Evolutionary conservation across 2,113 vertebrate species (phyloP).

Genomic region (Meles meles): DNA sequence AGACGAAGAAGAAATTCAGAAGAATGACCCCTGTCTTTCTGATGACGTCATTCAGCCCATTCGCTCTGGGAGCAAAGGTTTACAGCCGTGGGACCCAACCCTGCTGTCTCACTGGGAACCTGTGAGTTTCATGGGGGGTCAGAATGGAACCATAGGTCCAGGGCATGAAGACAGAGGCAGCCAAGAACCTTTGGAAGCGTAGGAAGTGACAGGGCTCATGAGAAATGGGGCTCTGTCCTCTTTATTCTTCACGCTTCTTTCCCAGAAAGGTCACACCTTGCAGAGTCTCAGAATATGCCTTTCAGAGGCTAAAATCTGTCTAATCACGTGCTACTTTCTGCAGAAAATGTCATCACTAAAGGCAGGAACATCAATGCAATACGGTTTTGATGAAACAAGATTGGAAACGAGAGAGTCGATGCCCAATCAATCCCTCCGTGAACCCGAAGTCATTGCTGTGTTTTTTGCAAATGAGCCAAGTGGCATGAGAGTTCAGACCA

Average conservation of each 20-base stretch:
- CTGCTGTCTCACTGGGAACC: background rate
- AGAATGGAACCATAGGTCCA: background rate
- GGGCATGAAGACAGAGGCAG: accelerated
- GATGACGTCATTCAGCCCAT: background rate
- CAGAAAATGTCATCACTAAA: background rate
- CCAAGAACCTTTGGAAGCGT: background rate
- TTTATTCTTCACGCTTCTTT: background rate
- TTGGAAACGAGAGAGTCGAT: background rate
- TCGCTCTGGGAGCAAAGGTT: background rate
- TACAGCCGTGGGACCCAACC: accelerated
- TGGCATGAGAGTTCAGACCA: background rate
- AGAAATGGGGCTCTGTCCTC: background rate
- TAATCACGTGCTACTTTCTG: background rate
- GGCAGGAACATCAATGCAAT: background rate
- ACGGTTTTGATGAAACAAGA: background rate
- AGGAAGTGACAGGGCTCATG: background rate
- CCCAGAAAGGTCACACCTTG: background rate
- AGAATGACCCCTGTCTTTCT: background rate
- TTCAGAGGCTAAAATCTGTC: background rate
- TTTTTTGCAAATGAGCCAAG: background rate
- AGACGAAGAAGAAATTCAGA: background rate
- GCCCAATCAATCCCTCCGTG: background rate
- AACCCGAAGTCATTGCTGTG: background rate
- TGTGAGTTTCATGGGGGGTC: background rate
- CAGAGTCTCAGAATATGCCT: background rate